These are phyloP conservation scores for Probosciger aterrimus DNA, from an alignment of 2,113 vertebrate genomes.

Conservation along the genomic window DNA sequence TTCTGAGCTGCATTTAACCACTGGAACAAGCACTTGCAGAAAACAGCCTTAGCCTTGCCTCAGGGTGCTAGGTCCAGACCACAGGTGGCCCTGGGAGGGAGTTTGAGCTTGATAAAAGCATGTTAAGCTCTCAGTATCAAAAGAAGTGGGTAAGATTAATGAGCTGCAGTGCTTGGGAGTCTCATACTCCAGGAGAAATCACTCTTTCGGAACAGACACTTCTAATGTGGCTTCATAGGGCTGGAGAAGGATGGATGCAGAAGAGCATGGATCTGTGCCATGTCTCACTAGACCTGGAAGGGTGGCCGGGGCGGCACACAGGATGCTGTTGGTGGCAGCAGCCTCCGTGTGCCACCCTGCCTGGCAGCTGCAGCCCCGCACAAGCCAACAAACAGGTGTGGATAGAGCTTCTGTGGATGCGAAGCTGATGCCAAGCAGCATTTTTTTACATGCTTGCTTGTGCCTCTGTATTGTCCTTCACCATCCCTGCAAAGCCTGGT, in stretches of 20 bases:
- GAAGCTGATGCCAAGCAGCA: not conserved
- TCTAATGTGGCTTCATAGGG: not conserved
- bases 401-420: not conserved
- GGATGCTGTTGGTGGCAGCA: not conserved
- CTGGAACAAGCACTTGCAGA: not conserved
- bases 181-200: not conserved
- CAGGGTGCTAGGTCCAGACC: not conserved
- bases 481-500: accelerated
- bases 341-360: not conserved
- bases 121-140: not conserved
- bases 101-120: not conserved
- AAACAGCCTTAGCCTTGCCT: not conserved
- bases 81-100: not conserved
- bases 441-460: not conserved
- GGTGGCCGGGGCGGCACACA: not conserved
- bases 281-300: not conserved
- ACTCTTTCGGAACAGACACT: not conserved
- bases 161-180: not conserved
- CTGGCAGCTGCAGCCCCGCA: accelerated
- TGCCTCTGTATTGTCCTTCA: not conserved
- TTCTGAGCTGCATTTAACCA: not conserved
- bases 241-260: not conserved
- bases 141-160: not conserved
- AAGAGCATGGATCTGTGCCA: not conserved
- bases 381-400: not conserved